Evolutionary conservation across 2,797 vertebrate genomes (phyloP).

Genomic region (Manis pentadactyla): DNA sequence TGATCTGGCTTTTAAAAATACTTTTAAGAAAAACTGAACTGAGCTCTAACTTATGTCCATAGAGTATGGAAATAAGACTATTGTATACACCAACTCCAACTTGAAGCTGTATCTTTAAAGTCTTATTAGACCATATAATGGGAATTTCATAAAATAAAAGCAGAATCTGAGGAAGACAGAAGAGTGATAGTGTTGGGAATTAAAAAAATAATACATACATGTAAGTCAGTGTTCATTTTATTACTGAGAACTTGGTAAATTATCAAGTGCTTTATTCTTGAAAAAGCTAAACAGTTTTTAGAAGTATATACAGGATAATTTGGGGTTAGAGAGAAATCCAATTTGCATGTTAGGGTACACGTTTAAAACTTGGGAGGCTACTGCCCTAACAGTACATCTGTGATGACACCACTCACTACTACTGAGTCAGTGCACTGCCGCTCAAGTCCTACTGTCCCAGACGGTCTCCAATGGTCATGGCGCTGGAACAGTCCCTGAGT

Average conservation of each 20-base stretch:
- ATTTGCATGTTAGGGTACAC: neutral
- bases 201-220: neutral
- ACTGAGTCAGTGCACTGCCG: neutral
- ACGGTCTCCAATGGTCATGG: neutral
- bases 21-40: neutral
- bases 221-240: constrained; percentile 36
- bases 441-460: neutral
- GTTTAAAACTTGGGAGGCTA: neutral
- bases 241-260: constrained; percentile 39
- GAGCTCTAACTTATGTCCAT: too few species aligned
- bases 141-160: neutral
- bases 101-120: neutral
- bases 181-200: neutral
- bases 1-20: neutral
- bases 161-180: neutral
- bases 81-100: neutral
- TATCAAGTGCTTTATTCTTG: constrained; percentile 62
- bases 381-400: neutral
- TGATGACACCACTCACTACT: neutral
- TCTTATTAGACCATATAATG: neutral
- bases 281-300: constrained; percentile 42
- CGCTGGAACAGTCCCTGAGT: neutral
- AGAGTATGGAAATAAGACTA: neutral
- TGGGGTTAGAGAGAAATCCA: neutral
- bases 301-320: constrained; percentile 36